These are phyloP conservation scores for Scaptodrosophila latifasciaeformis DNA, from an alignment of 2,888 invertebrate genomes.

Conservation along the genomic window DNA sequence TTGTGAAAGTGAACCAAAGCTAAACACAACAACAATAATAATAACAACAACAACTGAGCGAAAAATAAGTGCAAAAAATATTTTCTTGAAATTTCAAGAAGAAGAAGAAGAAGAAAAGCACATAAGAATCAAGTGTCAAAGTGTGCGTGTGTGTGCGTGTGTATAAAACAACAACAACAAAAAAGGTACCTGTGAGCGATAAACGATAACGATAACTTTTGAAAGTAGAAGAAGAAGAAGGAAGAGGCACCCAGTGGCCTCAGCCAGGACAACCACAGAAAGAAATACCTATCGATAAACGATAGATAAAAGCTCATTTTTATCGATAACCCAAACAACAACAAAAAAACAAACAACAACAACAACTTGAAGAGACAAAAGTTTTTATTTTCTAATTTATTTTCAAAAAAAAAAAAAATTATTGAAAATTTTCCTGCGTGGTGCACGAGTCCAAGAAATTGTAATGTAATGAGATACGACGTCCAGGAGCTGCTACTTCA, in stretches of 20 bases:
- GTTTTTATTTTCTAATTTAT: no score
- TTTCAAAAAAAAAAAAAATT: background rate
- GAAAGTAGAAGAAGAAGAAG: no score
- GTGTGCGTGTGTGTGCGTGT: no score
- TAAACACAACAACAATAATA: background rate
- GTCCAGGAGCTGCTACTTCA: constrained; percentile 76
- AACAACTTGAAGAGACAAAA: constrained; percentile 19
- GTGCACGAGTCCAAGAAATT: constrained; percentile 65
- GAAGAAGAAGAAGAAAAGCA: constrained; percentile 1
- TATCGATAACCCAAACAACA: constrained; percentile 27
- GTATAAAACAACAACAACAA: no score
- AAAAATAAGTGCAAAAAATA: background rate
- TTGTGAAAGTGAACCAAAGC: background rate
- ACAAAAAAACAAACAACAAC: constrained; percentile 7
- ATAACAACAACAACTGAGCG: background rate
- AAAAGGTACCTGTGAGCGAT: no score
- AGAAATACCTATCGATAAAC: no score
- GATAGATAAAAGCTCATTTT: background rate
- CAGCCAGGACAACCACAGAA: no score
- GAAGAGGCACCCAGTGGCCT: no score
- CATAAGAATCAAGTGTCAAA: background rate
- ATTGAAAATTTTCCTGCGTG: constrained; percentile 51
- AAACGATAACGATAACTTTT: no score
- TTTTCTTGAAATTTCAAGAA: constrained; percentile 3
- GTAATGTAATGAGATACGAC: constrained; percentile 77